Percentiles rank a stretch among this genome's conserved stretches.
Conservation (phyloP, 1,140 invertebrate species). For the Zophobas atratus region DNA sequence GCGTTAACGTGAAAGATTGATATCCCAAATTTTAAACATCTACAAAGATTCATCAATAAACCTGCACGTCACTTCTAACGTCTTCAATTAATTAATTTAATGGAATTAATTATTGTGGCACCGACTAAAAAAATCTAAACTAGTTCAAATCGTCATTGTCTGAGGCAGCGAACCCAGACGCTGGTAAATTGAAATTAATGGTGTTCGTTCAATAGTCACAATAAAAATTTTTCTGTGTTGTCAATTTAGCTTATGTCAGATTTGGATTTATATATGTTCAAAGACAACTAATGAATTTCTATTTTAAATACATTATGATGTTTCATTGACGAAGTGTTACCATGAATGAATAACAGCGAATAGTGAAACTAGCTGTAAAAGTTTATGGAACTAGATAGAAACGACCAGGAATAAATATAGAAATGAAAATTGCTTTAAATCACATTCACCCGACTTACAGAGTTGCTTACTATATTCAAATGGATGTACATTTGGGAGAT, state of each 20-base stretch:
- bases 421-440: constrained; percentile 9
- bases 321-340: too few species aligned
- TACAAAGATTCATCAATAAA: constrained; percentile 6
- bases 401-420: constrained; percentile 9
- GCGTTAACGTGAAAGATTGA: constrained; percentile 10
- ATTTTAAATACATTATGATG: background rate
- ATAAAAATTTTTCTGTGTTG: constrained; percentile 30
- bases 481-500: constrained; percentile 5
- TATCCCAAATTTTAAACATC: constrained; percentile 3
- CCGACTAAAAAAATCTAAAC: constrained; percentile 3
- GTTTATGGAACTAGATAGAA: constrained; percentile 1
- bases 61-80: background rate
- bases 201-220: constrained; percentile 6
- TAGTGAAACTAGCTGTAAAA: too few species aligned
- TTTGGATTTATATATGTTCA: constrained; percentile 22
- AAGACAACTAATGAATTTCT: constrained; percentile 5
- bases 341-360: too few species aligned
- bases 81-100: constrained; percentile 11
- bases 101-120: constrained; percentile 8
- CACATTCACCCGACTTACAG: constrained; percentile 8
- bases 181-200: constrained; percentile 34
- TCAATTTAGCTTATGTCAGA: constrained; percentile 37
- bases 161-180: background rate
- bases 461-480: background rate
- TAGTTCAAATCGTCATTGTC: constrained; percentile 8